Evolutionary conservation across 2,113 vertebrate species (phyloP).

Genomic region (Dipodomys spectabilis): DNA sequence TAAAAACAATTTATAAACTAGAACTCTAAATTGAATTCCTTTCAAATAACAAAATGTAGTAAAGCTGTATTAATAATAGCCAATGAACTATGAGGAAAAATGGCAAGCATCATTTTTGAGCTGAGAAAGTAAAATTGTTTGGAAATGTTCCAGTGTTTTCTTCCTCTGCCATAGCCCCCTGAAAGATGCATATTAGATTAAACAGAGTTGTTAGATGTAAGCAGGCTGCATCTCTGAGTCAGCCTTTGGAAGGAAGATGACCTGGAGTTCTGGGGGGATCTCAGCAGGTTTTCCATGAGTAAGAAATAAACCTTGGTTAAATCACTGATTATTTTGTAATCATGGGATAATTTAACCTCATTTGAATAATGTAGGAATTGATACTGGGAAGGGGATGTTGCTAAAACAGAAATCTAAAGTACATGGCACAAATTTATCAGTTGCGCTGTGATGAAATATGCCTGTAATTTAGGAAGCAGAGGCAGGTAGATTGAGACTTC

Average conservation of each 20-base stretch:
- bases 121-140: slow-evolving; percentile 39
- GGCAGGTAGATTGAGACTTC: too few species aligned
- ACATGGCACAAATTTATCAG: not conserved
- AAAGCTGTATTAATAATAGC: not conserved
- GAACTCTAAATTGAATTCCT: not conserved
- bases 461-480: too few species aligned
- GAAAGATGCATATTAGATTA: slow-evolving; percentile 20
- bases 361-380: not conserved
- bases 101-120: not conserved
- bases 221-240: slow-evolving; percentile 14
- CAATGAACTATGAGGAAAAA: not conserved
- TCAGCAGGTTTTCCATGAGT: slow-evolving; percentile 7
- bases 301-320: not conserved
- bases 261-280: not conserved
- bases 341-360: not conserved
- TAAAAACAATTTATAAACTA: not conserved
- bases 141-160: not conserved
- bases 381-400: not conserved
- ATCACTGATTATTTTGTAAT: slow-evolving; percentile 14
- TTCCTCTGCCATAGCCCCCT: not conserved
- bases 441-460: too few species aligned
- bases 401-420: slow-evolving; percentile 6
- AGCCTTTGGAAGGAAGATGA: not conserved
- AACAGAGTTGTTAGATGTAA: not conserved
- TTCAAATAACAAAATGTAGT: not conserved